Evolutionary conservation across 2,797 vertebrate species (phyloP), one percentile per base, ranked within the genome.

Genomic region (Eulemur mongoz): DNA sequence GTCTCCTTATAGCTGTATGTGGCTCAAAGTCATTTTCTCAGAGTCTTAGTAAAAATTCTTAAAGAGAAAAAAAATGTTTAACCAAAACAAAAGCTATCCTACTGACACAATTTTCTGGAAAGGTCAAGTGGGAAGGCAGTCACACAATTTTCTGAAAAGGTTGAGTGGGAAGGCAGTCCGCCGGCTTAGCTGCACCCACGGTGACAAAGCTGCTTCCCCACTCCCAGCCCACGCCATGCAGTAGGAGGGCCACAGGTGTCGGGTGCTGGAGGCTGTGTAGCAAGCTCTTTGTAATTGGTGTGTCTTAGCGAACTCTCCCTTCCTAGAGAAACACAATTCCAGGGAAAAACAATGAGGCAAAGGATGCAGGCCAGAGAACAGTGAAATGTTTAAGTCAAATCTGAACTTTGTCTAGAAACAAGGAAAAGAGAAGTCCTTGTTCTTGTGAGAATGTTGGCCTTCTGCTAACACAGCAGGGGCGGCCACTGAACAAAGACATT

Each of bases 21-120:
- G 52, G 35, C 10, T 91, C 63, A 45, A 43, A 82, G 50, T 32
- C 2, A 11, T 27, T 17, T 69, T 32, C 75, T 79, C 43, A 79
- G 48, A 80, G 45, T 83, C 73, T 93, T 75, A 45, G 23, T 52
- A 48, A 72, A 84, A 94, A 32, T 59, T 89, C 9, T 91, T 30
- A 22, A 79, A 89, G 65, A n/a, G 22, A 3, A 87, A 91, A 45
- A n/a, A 48, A 38, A 52, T 25, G 27, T 54, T n/a, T 40, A 84
- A 27, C 43, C 83, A 92, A 80, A 93, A 59, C 89, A 86, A 95
- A 89, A 94, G 54, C 52, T 63, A 76, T 61, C 79, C 79, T 82
- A 91, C 67, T 76, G 57, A 86, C 82, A 76, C 65, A 85, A 11
- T 82, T 93, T 92, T 75, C 79, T 57, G 13, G 12, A 69, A 94